These are phyloP conservation scores for Sitophilus oryzae DNA, from an alignment of 1,140 invertebrate species.

Conservation along the genomic window DNA sequence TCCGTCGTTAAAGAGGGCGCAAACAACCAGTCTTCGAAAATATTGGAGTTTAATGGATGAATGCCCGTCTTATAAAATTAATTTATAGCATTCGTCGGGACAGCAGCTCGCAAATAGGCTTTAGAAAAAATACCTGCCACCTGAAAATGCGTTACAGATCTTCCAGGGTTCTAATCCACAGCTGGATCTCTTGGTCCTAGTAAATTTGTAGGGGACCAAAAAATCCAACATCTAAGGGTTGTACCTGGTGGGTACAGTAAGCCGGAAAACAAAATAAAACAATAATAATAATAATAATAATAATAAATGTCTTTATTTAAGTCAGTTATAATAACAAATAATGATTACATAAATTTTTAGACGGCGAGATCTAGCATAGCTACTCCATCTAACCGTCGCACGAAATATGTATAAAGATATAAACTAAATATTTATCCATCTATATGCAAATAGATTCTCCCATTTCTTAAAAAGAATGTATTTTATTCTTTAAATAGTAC, in stretches of 20 bases:
- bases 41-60: slow-evolving; percentile 15
- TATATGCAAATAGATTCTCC: too few relatives aligned
- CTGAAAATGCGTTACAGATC: slow-evolving; percentile 34
- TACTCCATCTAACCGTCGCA: too few relatives aligned
- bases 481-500: too few relatives aligned
- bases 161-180: slow-evolving; percentile 31
- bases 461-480: too few relatives aligned
- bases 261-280: too few relatives aligned
- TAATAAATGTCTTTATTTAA: too few relatives aligned
- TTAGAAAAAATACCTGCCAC: slow-evolving; percentile 33
- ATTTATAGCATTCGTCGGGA: slow-evolving; percentile 21
- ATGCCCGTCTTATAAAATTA: slow-evolving; percentile 18
- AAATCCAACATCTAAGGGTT: slow-evolving; percentile 43
- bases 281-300: too few relatives aligned
- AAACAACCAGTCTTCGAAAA: slow-evolving; percentile 22
- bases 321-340: too few relatives aligned
- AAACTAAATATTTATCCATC: too few relatives aligned
- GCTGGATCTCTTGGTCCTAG: slow-evolving; percentile 22
- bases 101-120: slow-evolving; percentile 37
- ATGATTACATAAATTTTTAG: too few relatives aligned
- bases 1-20: neutral
- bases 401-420: too few relatives aligned
- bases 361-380: too few relatives aligned
- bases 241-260: slow-evolving; percentile 30
- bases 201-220: slow-evolving; percentile 36